phyloP scores from a whole-genome alignment of 2,888 invertebrate species.

The Notocelia uddmanniana region DNA sequence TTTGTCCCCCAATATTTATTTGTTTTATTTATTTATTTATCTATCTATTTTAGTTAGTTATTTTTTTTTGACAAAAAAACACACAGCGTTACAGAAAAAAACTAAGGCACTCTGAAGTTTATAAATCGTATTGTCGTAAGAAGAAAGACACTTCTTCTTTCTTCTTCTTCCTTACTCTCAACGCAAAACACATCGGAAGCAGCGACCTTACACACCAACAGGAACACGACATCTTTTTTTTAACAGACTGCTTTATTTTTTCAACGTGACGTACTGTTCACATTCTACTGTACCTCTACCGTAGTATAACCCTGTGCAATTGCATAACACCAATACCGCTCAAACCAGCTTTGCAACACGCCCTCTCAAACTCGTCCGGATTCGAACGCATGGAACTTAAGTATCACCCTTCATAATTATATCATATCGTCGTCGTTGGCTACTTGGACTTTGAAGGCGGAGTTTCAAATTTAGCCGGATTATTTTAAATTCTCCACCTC shows the following conservation, averaged over 20 bases:
- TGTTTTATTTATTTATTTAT: too few relatives aligned
- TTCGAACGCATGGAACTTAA: constrained; percentile 8
- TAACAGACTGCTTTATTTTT: not conserved
- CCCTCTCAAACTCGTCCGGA: constrained; percentile 17
- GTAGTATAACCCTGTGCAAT: constrained; percentile 40
- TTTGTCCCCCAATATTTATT: too few relatives aligned
- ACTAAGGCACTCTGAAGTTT: too few relatives aligned
- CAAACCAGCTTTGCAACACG: not conserved
- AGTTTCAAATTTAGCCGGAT: constrained; percentile 33
- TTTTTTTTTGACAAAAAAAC: too few relatives aligned
- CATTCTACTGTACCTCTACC: constrained; percentile 33
- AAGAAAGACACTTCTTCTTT: too few relatives aligned
- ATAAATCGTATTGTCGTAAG: too few relatives aligned
- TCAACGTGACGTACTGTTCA: not conserved
- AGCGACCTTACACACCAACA: too few relatives aligned
- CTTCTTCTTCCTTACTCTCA: too few relatives aligned
- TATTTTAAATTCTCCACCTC: constrained; percentile 22
- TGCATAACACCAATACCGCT: not conserved
- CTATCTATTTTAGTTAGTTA: too few relatives aligned
- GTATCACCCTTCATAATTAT: constrained; percentile 37
- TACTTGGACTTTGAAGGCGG: not conserved
- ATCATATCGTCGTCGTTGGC: constrained; percentile 19
- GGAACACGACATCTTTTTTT: too few relatives aligned
- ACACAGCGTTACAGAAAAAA: too few relatives aligned
- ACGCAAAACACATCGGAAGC: too few relatives aligned